phyloP scores from a whole-genome alignment of 2,888 invertebrate genomes.

The Flexamia atlantica region DNA sequence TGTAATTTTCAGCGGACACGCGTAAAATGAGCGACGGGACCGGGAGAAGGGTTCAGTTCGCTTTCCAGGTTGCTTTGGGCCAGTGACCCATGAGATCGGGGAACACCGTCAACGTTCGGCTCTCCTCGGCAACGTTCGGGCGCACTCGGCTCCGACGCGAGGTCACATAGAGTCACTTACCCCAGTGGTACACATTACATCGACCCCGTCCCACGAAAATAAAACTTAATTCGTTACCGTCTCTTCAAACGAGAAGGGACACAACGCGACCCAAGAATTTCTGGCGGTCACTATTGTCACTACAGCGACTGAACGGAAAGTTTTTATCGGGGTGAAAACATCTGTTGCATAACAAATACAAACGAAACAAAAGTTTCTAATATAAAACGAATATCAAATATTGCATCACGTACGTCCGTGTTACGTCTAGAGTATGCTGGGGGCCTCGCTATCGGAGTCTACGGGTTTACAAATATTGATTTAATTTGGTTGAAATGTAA shows the following conservation, averaged over 20 bases:
- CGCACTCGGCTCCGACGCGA: slow-evolving; percentile 18
- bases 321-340: neutral
- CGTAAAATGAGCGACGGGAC: slow-evolving; percentile 7
- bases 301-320: neutral
- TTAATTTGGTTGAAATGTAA: neutral
- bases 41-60: slow-evolving; percentile 46
- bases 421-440: neutral
- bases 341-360: neutral
- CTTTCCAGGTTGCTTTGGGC: slow-evolving; percentile 61
- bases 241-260: slow-evolving; percentile 25
- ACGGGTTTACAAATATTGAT: neutral
- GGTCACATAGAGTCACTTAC: slow-evolving; percentile 62
- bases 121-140: slow-evolving; percentile 6
- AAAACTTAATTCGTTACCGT: slow-evolving; percentile 34
- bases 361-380: neutral
- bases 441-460: neutral
- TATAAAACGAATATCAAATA: neutral
- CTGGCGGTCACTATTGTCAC: neutral
- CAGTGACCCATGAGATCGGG: slow-evolving; percentile 60
- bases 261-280: neutral
- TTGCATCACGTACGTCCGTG: neutral
- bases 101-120: slow-evolving; percentile 34
- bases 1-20: slow-evolving; percentile 35
- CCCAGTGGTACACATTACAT: slow-evolving; percentile 62
- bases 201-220: slow-evolving; percentile 55